These are phyloP conservation scores for Kradibia gibbosae DNA, from an alignment of 1,140 invertebrate species.

Conservation along the genomic window DNA sequence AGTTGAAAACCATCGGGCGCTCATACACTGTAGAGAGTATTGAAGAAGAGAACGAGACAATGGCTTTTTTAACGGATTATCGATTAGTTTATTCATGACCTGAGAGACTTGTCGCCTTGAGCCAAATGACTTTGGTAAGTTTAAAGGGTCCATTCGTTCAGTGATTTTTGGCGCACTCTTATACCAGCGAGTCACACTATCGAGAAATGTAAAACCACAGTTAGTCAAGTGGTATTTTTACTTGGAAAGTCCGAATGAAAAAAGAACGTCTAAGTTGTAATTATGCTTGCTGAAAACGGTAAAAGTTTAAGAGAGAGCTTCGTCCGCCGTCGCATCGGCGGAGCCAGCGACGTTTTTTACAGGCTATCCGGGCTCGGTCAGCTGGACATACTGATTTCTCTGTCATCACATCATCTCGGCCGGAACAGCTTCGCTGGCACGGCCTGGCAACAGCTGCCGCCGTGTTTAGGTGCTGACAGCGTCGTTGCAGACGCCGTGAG, in stretches of 20 bases:
- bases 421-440: conserved; percentile 56
- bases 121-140: background rate
- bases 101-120: background rate
- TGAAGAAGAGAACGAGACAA: background rate
- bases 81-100: background rate
- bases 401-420: conserved; percentile 60
- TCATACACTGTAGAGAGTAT: background rate
- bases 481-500: background rate
- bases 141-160: conserved; percentile 24
- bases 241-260: conserved; percentile 33
- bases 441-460: conserved; percentile 45
- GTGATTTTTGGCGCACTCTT: background rate
- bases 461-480: conserved; percentile 17
- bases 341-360: conserved; percentile 53
- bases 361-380: conserved; percentile 54
- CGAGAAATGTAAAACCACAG: conserved; percentile 41
- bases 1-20: background rate
- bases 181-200: conserved; percentile 19
- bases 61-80: background rate
- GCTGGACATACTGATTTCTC: conserved; percentile 59
- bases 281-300: conserved; percentile 47
- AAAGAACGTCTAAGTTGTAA: conserved; percentile 44
- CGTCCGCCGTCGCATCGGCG: conserved; percentile 26
- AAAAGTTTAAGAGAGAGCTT: conserved; percentile 42
- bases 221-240: conserved; percentile 38